Evolutionary conservation across 1,140 invertebrate species (phyloP).

Genomic region (Drosophila albomicans): DNA sequence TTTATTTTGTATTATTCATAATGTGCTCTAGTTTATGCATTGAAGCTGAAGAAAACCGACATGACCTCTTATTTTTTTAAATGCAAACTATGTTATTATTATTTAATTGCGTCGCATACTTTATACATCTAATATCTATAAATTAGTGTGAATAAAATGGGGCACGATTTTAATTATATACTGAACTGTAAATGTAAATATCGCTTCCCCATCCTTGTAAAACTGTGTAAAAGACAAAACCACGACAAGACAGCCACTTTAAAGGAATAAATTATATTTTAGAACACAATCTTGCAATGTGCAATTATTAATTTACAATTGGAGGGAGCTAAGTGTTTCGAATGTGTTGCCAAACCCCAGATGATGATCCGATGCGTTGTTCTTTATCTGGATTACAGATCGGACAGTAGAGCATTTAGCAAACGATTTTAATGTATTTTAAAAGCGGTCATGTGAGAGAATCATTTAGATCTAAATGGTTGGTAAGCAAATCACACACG

Average conservation of each 20-base stretch:
- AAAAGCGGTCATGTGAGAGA: conserved; percentile 30
- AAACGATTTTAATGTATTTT: conserved; percentile 29
- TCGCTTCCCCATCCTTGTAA: conserved; percentile 33
- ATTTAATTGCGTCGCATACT: conserved; percentile 41
- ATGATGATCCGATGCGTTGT: conserved; percentile 6
- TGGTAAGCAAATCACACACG: neutral
- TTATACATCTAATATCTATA: conserved; percentile 38
- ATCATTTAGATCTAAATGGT: conserved; percentile 8
- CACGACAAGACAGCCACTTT: conserved; percentile 31
- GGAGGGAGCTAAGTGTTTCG: conserved; percentile 4
- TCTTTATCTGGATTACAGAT: conserved; percentile 45
- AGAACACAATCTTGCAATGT: conserved; percentile 6
- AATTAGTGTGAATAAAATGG: conserved; percentile 17
- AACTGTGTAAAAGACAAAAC: conserved; percentile 53
- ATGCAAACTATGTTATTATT: conserved; percentile 60
- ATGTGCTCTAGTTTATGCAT: conserved; percentile 49
- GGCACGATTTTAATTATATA: conserved; percentile 49
- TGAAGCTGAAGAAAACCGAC: conserved; percentile 54
- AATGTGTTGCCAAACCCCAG: conserved; percentile 7
- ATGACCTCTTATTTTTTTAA: conserved; percentile 77
- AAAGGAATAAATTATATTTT: conserved; percentile 57
- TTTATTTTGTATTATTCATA: conserved; percentile 42
- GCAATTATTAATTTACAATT: no score
- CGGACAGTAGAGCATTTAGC: conserved; percentile 27
- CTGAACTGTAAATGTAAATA: conserved; percentile 32